phyloP scores from a whole-genome alignment of 1,140 invertebrate genomes.

The Hestina assimilis region DNA sequence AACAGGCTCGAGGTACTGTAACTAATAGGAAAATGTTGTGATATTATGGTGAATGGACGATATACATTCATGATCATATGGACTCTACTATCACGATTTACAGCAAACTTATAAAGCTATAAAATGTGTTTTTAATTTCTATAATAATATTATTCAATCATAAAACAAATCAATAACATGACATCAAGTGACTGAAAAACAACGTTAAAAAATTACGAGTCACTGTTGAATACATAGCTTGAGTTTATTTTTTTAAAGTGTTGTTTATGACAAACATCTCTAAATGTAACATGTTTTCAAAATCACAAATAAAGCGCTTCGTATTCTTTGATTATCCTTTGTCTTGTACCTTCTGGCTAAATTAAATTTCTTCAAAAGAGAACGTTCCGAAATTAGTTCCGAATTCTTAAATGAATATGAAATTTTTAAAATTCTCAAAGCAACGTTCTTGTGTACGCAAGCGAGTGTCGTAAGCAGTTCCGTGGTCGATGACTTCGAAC shows the following conservation, averaged over 20 bases:
- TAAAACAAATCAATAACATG: background rate
- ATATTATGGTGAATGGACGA: background rate
- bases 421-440: slow-evolving; percentile 40
- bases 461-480: slow-evolving; percentile 64
- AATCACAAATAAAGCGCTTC: too few relatives aligned
- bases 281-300: too few relatives aligned
- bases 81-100: background rate
- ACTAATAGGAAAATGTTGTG: background rate
- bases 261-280: too few relatives aligned
- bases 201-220: too few relatives aligned
- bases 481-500: slow-evolving; percentile 76
- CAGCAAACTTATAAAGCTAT: background rate
- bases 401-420: slow-evolving; percentile 2
- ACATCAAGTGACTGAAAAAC: too few relatives aligned
- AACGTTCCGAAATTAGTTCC: background rate
- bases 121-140: background rate
- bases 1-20: background rate
- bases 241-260: too few relatives aligned
- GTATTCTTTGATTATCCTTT: too few relatives aligned
- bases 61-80: background rate
- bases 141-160: background rate
- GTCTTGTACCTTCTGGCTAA: too few relatives aligned
- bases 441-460: slow-evolving; percentile 44
- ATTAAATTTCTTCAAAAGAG: too few relatives aligned
- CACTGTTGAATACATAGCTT: too few relatives aligned